phyloP scores from a whole-genome alignment of 2,888 invertebrate genomes.

The Xestoiulus laeticollis region DNA sequence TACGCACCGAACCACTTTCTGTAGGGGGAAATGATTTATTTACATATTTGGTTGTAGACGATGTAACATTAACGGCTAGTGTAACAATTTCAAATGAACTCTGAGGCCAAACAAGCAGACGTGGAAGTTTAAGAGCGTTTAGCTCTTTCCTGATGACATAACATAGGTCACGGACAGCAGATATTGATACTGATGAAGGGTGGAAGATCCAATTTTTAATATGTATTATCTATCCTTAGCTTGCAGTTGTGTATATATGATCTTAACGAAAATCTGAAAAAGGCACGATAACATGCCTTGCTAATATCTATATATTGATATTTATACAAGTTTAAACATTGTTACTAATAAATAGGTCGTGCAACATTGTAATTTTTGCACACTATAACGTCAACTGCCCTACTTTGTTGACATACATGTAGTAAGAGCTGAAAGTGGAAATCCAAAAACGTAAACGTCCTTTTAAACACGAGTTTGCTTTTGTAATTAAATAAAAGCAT shows the following conservation, averaged over 20 bases:
- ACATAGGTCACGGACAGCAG: not conserved
- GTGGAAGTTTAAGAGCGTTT: not conserved
- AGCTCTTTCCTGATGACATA: not conserved
- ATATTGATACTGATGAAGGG: not conserved
- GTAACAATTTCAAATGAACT: slow-evolving; percentile 3
- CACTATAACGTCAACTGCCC: too few relatives aligned
- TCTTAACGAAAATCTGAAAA: too few relatives aligned
- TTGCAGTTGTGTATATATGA: not conserved
- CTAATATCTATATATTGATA: not conserved
- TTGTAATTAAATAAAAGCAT: too few relatives aligned
- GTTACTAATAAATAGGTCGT: too few relatives aligned
- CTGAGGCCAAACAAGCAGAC: not conserved
- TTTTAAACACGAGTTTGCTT: too few relatives aligned
- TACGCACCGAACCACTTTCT: not conserved
- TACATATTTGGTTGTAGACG: not conserved
- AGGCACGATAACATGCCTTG: too few relatives aligned
- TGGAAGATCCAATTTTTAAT: not conserved
- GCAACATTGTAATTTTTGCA: too few relatives aligned
- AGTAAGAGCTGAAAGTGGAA: too few relatives aligned
- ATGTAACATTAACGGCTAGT: slow-evolving; percentile 5
- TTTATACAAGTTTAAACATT: too few relatives aligned
- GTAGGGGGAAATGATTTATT: not conserved
- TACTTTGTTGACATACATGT: too few relatives aligned
- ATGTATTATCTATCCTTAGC: not conserved
- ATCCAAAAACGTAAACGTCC: too few relatives aligned